Percentiles rank a stretch among this genome's conserved stretches.
Conservation (phyloP, 2,888 invertebrate species). For the Acrocyrtus sp. region DNA sequence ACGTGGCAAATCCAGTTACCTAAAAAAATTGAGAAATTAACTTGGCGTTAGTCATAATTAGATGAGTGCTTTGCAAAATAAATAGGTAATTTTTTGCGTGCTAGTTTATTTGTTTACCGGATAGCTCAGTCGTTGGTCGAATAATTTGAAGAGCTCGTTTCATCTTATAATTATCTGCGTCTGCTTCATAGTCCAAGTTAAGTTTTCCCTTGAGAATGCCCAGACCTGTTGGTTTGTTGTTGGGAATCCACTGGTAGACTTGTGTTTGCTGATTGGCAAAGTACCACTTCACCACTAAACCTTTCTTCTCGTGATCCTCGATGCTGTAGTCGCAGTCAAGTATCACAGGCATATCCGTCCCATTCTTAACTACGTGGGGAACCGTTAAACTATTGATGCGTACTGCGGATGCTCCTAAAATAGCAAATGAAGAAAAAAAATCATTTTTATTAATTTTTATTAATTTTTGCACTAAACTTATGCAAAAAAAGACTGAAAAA, state of each 20-base stretch:
- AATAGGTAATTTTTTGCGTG: no score
- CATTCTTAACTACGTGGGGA: constrained; percentile 73
- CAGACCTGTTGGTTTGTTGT: constrained; percentile 62
- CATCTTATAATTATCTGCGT: constrained; percentile 75
- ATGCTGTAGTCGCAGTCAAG: constrained; percentile 80
- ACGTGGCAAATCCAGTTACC: constrained; percentile 59
- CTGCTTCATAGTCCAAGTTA: constrained; percentile 74
- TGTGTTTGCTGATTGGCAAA: constrained; percentile 72
- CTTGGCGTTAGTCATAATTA: background rate
- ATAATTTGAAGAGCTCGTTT: constrained; percentile 77
- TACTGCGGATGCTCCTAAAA: constrained; percentile 71
- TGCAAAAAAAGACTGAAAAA: no score
- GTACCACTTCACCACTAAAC: constrained; percentile 80
- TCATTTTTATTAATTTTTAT: background rate
- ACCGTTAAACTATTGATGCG: constrained; percentile 73
- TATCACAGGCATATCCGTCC: constrained; percentile 70
- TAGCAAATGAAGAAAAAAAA: no score
- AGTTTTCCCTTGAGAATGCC: constrained; percentile 71
- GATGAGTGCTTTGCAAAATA: background rate
- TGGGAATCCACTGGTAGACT: constrained; percentile 85
- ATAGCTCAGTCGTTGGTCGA: constrained; percentile 69
- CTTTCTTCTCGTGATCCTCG: constrained; percentile 69
- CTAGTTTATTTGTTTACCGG: no score
- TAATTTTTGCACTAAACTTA: no score
- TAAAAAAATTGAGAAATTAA: no score